These are phyloP conservation scores for Ascidia mentula DNA, from an alignment of 23 tunicate species.

Conservation along the genomic window DNA sequence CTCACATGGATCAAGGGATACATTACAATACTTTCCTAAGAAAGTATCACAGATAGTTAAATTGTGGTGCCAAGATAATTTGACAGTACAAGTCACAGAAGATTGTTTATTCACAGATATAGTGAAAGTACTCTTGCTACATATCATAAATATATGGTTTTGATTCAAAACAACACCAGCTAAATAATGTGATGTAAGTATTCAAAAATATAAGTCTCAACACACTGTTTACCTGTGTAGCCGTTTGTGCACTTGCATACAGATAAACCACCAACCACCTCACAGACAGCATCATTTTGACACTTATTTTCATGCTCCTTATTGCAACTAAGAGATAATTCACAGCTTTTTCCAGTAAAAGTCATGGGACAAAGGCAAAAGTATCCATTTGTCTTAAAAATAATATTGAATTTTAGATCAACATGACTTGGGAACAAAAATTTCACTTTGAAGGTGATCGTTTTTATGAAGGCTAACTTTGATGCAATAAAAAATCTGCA, in stretches of 20 bases:
- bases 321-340: background rate
- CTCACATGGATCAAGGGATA: background rate
- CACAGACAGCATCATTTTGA: background rate
- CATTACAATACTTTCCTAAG: background rate
- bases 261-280: background rate
- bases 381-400: background rate
- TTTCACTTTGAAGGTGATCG: no score
- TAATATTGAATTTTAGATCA: background rate
- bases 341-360: background rate
- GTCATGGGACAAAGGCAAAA: background rate
- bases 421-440: no score
- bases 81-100: background rate
- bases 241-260: background rate
- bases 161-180: background rate
- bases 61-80: no score
- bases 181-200: no score
- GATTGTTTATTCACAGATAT: background rate
- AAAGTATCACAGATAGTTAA: background rate
- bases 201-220: background rate
- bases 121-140: background rate
- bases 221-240: background rate
- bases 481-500: no score
- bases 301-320: background rate
- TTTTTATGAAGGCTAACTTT: no score
- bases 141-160: no score